Percentiles rank a stretch among this genome's conserved stretches.
phyloP scores from a whole-genome alignment of 2,797 vertebrate species.

The Lophotriccus pileatus region DNA sequence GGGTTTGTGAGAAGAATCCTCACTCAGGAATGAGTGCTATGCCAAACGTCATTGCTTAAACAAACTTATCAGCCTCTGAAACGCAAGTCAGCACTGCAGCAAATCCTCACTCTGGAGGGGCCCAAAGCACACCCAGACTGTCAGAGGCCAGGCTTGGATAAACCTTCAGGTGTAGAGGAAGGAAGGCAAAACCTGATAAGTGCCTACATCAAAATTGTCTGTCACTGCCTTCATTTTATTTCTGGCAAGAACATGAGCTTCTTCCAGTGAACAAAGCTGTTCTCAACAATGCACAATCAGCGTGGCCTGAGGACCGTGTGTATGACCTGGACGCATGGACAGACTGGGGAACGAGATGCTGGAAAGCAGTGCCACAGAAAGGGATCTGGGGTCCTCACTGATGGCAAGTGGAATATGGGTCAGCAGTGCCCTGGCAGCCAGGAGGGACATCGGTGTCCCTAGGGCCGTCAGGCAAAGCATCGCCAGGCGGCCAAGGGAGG shows the following conservation, averaged over 20 bases:
- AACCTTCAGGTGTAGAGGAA: not conserved
- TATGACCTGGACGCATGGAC: not conserved
- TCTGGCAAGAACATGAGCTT: not conserved
- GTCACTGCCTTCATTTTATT: not conserved
- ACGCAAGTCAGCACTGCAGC: constrained; percentile 1
- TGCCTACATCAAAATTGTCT: not conserved
- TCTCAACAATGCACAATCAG: not conserved
- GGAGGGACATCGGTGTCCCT: not conserved
- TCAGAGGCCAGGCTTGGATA: not conserved
- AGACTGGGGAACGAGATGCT: not conserved
- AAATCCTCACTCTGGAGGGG: not conserved
- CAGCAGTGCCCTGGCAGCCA: not conserved
- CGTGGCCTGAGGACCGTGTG: not conserved
- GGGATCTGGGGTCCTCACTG: not conserved
- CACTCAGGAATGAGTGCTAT: constrained; percentile 6
- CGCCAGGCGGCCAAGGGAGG: not conserved
- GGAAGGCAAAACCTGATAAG: not conserved
- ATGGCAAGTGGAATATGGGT: accelerated
- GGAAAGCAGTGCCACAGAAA: not conserved
- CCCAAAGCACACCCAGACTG: not conserved
- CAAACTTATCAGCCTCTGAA: constrained; percentile 33
- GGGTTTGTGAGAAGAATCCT: not conserved
- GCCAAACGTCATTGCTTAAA: constrained; percentile 10
- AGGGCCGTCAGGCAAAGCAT: not conserved
- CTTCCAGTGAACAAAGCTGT: not conserved